Evolutionary conservation across 2,113 vertebrate species (phyloP).

Genomic region (Ochotona curzoniae): DNA sequence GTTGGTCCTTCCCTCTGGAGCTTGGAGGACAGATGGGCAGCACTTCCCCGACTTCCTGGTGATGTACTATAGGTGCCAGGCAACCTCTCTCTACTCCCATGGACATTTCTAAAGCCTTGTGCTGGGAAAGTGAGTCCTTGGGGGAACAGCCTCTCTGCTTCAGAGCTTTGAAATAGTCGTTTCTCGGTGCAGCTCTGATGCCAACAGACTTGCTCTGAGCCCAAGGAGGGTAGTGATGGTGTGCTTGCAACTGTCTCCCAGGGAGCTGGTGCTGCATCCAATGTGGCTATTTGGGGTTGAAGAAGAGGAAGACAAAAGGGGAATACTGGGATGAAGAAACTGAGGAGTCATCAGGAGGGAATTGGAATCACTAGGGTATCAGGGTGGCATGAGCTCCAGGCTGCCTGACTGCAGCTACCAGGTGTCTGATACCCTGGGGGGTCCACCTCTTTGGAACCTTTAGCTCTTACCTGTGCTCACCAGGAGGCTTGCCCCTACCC

Average conservation of each 20-base stretch:
- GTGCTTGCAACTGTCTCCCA: not conserved
- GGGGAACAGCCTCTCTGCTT: not conserved
- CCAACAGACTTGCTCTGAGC: not conserved
- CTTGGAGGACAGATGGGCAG: fast-evolving
- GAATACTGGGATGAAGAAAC: not conserved
- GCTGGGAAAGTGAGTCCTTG: not conserved
- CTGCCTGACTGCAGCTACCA: not conserved
- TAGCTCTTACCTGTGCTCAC: not conserved
- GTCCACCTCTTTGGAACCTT: not conserved
- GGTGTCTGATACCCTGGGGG: fast-evolving
- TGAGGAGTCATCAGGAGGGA: not conserved
- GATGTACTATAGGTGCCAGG: not conserved
- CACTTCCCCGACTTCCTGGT: fast-evolving
- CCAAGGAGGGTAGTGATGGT: not conserved
- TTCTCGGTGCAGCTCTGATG: not conserved
- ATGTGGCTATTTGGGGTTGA: too few species aligned
- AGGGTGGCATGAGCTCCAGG: not conserved
- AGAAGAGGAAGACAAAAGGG: too few species aligned
- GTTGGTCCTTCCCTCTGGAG: not conserved
- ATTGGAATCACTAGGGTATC: not conserved
- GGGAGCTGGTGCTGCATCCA: too few species aligned
- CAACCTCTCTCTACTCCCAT: too few species aligned
- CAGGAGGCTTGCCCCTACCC: slow-evolving; percentile 55
- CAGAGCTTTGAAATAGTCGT: not conserved
- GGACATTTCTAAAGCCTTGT: not conserved